Conservation (phyloP, 2,888 invertebrate species). For the Acrocera orbiculus region DNA sequence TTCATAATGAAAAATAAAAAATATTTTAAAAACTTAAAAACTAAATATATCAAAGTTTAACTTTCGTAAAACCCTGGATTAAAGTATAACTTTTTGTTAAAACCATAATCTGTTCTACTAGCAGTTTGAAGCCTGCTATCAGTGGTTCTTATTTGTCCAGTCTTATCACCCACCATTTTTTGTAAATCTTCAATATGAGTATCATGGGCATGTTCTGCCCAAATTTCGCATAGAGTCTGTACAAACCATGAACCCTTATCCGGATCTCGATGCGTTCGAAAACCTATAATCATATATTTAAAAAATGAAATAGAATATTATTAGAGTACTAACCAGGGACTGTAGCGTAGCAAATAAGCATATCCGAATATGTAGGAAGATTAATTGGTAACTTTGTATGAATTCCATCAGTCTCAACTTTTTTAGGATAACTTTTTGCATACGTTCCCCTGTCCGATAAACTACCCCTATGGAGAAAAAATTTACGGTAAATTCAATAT, state of each 20-base stretch:
- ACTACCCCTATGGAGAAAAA: too few relatives aligned
- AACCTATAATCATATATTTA: slow-evolving; percentile 15
- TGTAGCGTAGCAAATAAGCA: slow-evolving; percentile 47
- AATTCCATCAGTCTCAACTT: slow-evolving; percentile 16
- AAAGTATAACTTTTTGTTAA: slow-evolving; percentile 43
- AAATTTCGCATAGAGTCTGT: slow-evolving; percentile 44
- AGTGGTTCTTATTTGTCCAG: slow-evolving; percentile 28
- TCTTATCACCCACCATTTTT: slow-evolving; percentile 39
- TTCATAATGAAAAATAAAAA: too few relatives aligned
- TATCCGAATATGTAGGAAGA: slow-evolving; percentile 35
- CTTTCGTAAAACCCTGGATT: slow-evolving; percentile 39
- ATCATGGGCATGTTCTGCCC: slow-evolving; percentile 44
- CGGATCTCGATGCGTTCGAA: slow-evolving; percentile 37
- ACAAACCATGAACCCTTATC: slow-evolving; percentile 52
- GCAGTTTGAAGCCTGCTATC: slow-evolving; percentile 38
- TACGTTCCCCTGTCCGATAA: slow-evolving; percentile 23
- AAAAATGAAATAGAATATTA: slow-evolving; percentile 2
- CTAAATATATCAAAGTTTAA: too few relatives aligned
- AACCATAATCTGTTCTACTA: slow-evolving; percentile 45
- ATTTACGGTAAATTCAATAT: too few relatives aligned
- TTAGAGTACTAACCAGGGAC: slow-evolving; percentile 30
- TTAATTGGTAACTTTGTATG: slow-evolving; percentile 8
- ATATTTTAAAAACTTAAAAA: too few relatives aligned
- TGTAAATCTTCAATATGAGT: slow-evolving; percentile 46
- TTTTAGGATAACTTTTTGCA: slow-evolving; percentile 12